Evolutionary conservation across 2,113 vertebrate species (phyloP).

Genomic region (Salvator merianae): DNA sequence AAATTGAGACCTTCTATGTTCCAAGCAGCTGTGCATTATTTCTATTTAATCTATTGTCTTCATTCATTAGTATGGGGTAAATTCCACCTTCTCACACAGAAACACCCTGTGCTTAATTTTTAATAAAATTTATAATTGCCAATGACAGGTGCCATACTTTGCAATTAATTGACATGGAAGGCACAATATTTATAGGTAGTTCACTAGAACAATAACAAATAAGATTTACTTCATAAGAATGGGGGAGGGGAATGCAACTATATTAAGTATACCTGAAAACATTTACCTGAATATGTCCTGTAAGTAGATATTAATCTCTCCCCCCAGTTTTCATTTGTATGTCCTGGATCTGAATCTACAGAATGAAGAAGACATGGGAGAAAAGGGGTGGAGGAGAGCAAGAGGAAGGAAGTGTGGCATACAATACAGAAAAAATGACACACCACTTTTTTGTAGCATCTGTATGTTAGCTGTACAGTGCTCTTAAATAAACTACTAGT

Average conservation of each 20-base stretch:
- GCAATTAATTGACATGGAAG: not conserved
- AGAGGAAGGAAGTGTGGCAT: slow-evolving; percentile 58
- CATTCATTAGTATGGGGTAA: not conserved
- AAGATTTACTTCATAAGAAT: slow-evolving; percentile 32
- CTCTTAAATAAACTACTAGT: slow-evolving; percentile 25
- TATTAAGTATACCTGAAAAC: slow-evolving; percentile 53
- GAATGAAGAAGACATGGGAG: slow-evolving; percentile 80
- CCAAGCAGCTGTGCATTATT: not conserved
- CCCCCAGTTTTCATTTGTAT: slow-evolving; percentile 85
- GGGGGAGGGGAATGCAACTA: slow-evolving; percentile 40
- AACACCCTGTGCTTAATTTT: not conserved
- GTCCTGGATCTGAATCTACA: slow-evolving; percentile 90
- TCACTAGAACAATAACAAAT: not conserved
- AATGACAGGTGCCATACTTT: not conserved
- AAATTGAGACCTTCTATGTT: no score
- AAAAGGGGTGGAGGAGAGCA: slow-evolving; percentile 70
- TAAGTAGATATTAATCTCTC: slow-evolving; percentile 88
- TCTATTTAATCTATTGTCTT: not conserved
- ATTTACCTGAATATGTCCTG: slow-evolving; percentile 93
- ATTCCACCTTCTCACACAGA: not conserved
- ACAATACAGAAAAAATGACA: slow-evolving; percentile 53
- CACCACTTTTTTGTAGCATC: not conserved
- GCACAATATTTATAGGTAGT: not conserved
- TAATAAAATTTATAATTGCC: slow-evolving; percentile 13
- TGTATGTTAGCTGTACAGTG: slow-evolving; percentile 15